Base-by-base conservation (phyloP, 2,113 vertebrate species). In the Apus apus region DNA sequence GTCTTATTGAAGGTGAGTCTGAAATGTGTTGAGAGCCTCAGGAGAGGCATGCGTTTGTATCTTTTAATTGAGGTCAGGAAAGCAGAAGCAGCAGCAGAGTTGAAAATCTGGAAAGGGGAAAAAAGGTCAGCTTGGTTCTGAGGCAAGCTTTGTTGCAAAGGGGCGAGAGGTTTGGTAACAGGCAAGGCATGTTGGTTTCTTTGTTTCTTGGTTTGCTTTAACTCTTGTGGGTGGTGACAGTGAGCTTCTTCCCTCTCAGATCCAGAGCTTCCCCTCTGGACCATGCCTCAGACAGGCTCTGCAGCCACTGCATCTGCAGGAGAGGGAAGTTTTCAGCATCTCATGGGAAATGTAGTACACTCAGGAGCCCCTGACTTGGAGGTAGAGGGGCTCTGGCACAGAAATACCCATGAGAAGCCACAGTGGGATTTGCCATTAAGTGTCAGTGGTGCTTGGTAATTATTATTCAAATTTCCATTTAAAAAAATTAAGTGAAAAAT, bases 341-440 rank as follows among this genome's bases (percentile, higher is more conserved):
- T 84, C 16, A 1, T 38, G 27, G 46, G 20, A 61, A 85, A 76
- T 20, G 8, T 22, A 43, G 29, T 48, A 15, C 11, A 20, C 7
- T 56, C 29, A 20, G n/a, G 64, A 72, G 17, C 17, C 13, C 12
- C 12, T 0, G 0, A 2, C 15, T 48, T 38, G 8, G 13, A 76
- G 30, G 8, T 13, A 40, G 32, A 61, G 30, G 57, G 9, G 3
- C 6, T 36, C 45, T 81, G 14, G 10, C 36, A 67, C 27, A 62
- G 15, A 84, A 81, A 64, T 43, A 54, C 9, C 11, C 7, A 16
- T 29, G 9, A 43, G 8, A 40, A 77, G 2, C 27, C 22, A 46
- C 16, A 66, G 5, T 0, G 0, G 5, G 40, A 30, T 80, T 84
- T 72, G 50, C 27, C 70, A 2, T 40, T 54, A 56, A n/a, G 14